Evolutionary conservation across 2,797 vertebrate genomes (phyloP), one percentile per base, ranked within the genome.

Genomic region (Vireo griseus): DNA sequence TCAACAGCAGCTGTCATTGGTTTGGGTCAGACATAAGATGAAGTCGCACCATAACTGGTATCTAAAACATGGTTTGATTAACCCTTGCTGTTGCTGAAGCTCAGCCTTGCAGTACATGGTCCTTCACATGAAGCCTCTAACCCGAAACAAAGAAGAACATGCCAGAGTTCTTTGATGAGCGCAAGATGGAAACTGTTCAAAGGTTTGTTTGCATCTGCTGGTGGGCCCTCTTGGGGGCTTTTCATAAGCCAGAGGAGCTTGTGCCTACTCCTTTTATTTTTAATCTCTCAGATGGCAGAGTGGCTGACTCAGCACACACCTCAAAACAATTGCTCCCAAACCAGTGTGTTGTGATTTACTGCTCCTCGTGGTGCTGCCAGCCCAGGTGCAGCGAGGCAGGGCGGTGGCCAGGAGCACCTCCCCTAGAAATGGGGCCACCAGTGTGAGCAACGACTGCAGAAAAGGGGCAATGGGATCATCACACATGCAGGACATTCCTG

Each of bases 361-460:
- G 74, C 52, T 79, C 42, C 84, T 20, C 0, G 4, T 0, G 2
- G 58, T 10, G 20, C 81, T 76, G 59, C 54, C 57, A 54, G 26
- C 12, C 35, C 1, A 1, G 4, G 33, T 3, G 52, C 3, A 2
- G 47, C 1, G 3, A 54, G 50, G 61, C 45, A 31, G 90, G 11
- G 31, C 0, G 0, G 25, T 26, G 51, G 71, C 52, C 76, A 93
- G 54, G 58, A 84, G 16, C 20, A 25, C 22, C 28, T 37, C 39
- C 20, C 18, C 45, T 26, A 3, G 21, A 63, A 74, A 47, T 2
- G 5, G 39, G 50, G 12, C 28, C 59, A 48, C 39, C 42, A 33
- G 55, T 0, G 0, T 9, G 18, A 45, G 62, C 45, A 68, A 35
- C 10, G 13, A 25, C 39, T 24, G 29, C 35, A 20, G 55, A 17